Conservation (phyloP, 2,888 invertebrate species). For the Chydorus sphaericus region DNA sequence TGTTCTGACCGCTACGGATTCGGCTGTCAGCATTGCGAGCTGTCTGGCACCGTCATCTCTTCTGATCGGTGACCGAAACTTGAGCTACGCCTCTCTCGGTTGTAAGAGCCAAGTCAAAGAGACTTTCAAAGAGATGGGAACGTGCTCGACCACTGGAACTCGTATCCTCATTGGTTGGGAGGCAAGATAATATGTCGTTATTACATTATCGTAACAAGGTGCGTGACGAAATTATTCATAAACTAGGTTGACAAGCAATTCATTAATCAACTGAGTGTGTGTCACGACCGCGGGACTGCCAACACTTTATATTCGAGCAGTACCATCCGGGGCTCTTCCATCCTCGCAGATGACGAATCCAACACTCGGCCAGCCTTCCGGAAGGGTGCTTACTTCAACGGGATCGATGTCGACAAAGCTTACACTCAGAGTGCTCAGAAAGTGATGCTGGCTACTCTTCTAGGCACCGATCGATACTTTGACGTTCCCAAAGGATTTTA, state of each 20-base stretch:
- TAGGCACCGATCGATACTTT: conserved; percentile 22
- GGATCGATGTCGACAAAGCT: conserved; percentile 14
- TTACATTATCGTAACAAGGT: too few relatives aligned
- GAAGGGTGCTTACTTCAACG: conserved; percentile 35
- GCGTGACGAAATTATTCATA: too few relatives aligned
- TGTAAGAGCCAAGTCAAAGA: conserved; percentile 3
- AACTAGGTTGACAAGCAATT: too few relatives aligned
- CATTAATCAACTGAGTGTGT: conserved; percentile 31
- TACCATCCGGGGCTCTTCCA: conserved; percentile 34
- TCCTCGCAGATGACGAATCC: conserved; percentile 33
- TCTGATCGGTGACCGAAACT: background rate
- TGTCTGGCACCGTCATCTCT: conserved; percentile 3
- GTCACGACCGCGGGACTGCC: conserved; percentile 37
- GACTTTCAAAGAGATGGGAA: background rate
- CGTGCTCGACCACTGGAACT: background rate
- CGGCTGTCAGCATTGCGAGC: background rate
- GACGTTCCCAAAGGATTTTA: conserved; percentile 16
- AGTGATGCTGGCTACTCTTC: conserved; percentile 20
- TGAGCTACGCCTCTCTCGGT: background rate
- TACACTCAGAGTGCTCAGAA: conserved; percentile 19
- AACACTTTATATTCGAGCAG: conserved; percentile 39
- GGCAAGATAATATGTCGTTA: conserved; percentile 22
- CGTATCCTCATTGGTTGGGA: conserved; percentile 3
- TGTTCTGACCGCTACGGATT: background rate
- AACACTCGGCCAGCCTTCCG: conserved; percentile 34